These are phyloP conservation scores for Dicycla oo DNA, from an alignment of 2,888 invertebrate genomes.

Conservation along the genomic window DNA sequence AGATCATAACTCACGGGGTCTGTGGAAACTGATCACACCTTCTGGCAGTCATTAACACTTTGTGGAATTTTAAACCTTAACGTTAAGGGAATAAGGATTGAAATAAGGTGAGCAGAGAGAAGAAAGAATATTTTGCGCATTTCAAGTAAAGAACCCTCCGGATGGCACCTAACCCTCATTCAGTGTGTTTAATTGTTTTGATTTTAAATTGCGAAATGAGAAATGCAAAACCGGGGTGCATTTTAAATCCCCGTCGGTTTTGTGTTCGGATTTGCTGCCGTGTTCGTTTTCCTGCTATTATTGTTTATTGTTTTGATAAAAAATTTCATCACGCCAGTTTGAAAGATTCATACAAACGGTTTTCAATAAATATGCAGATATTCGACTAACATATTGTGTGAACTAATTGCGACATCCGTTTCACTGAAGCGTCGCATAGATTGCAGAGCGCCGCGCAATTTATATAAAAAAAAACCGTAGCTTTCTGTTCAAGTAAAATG, in stretches of 20 bases:
- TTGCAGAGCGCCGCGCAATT: conserved; percentile 70
- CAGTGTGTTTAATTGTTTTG: conserved; percentile 87
- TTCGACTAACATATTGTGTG: conserved; percentile 72
- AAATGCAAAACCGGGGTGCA: conserved; percentile 80
- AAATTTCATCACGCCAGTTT: conserved; percentile 48
- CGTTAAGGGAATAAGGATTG: conserved; percentile 43
- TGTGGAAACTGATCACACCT: conserved; percentile 78
- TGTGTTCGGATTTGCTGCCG: conserved; percentile 42
- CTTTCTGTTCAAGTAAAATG: conserved; percentile 23
- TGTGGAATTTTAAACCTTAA: conserved; percentile 69
- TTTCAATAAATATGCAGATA: conserved; percentile 78
- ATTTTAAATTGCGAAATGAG: conserved; percentile 82
- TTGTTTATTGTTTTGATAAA: conserved; percentile 58
- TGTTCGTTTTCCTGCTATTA: conserved; percentile 48
- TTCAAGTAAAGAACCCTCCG: conserved; percentile 81
- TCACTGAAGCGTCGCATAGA: conserved; percentile 70
- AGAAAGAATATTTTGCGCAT: conserved; percentile 75
- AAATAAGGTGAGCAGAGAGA: conserved; percentile 43
- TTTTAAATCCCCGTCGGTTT: conserved; percentile 72
- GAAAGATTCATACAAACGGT: conserved; percentile 60
- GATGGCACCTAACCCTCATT: conserved; percentile 79
- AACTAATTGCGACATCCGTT: conserved; percentile 77
- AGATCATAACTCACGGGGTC: conserved; percentile 83
- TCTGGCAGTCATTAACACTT: conserved; percentile 56
- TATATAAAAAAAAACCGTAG: conserved; percentile 63